These are phyloP conservation scores for Apostichopus parvimensis DNA, from an alignment of 35 echinoderm and acorn worm species.

Conservation along the genomic window DNA sequence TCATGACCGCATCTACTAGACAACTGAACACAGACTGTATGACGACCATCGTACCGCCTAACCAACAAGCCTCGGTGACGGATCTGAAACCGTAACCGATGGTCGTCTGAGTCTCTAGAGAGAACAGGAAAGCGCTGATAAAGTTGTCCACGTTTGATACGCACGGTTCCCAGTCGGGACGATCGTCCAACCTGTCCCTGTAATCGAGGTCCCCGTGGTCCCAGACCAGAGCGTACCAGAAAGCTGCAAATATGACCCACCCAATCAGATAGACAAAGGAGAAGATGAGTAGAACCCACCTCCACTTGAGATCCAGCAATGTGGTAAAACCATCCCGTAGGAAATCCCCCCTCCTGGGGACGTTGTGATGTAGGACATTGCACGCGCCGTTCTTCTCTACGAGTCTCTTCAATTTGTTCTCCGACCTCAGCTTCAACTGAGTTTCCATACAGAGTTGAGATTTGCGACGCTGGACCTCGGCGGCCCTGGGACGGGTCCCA, in stretches of 20 bases:
- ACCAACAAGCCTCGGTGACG: slow-evolving; percentile 84
- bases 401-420: slow-evolving; percentile 79
- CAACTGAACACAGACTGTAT: slow-evolving; percentile 97
- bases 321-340: slow-evolving; percentile 83
- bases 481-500: neutral
- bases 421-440: slow-evolving; percentile 60
- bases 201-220: slow-evolving; percentile 84
- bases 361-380: slow-evolving; percentile 78
- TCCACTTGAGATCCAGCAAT: slow-evolving; percentile 87
- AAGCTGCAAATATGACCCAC: slow-evolving; percentile 70
- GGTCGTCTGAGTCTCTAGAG: slow-evolving; percentile 93
- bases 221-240: slow-evolving; percentile 87
- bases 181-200: slow-evolving; percentile 22
- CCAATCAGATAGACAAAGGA: slow-evolving; percentile 62
- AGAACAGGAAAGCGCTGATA: slow-evolving; percentile 86
- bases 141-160: slow-evolving; percentile 94
- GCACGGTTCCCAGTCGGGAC: slow-evolving; percentile 81
- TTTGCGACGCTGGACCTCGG: slow-evolving; percentile 43
- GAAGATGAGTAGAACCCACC: slow-evolving; percentile 82
- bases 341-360: slow-evolving; percentile 55
- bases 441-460: slow-evolving; percentile 64
- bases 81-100: slow-evolving; percentile 94
- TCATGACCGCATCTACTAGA: slow-evolving; percentile 88
- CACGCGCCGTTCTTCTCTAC: slow-evolving; percentile 87
- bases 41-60: slow-evolving; percentile 77